phyloP scores from a whole-genome alignment of 2,888 invertebrate species.

The Dermolepida albohirtum region DNA sequence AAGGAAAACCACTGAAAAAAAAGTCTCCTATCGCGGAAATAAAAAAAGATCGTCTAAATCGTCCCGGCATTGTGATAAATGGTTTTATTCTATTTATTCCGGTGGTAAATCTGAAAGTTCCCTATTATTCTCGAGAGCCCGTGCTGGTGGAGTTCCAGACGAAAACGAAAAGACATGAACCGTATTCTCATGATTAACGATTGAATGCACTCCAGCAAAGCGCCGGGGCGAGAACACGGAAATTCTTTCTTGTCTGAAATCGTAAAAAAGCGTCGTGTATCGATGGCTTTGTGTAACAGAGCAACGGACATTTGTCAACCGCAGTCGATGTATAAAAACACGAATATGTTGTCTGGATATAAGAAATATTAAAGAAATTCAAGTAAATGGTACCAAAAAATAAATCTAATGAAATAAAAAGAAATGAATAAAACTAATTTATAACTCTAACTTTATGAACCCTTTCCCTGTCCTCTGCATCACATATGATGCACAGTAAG shows the following conservation, averaged over 20 bases:
- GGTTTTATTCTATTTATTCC: conserved; percentile 44
- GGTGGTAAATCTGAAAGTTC: conserved; percentile 49
- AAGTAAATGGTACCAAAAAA: too few relatives aligned
- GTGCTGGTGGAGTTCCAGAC: conserved; percentile 51
- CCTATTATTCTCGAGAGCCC: conserved; percentile 45
- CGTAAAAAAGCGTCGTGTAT: conserved; percentile 59
- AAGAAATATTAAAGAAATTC: too few relatives aligned
- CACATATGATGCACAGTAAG: too few relatives aligned
- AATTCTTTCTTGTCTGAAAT: conserved; percentile 62
- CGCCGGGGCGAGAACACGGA: conserved; percentile 63
- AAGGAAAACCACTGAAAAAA: conserved; percentile 36
- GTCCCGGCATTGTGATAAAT: conserved; percentile 43
- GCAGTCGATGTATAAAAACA: conserved; percentile 56
- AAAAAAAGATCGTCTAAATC: conserved; percentile 39
- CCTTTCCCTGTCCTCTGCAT: too few relatives aligned
- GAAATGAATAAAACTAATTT: too few relatives aligned
- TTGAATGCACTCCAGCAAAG: conserved; percentile 64
- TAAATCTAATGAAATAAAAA: too few relatives aligned
- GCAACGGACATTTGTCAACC: conserved; percentile 63
- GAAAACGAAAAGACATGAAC: conserved; percentile 56
- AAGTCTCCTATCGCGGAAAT: conserved; percentile 17
- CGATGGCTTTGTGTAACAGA: conserved; percentile 59
- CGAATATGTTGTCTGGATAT: too few relatives aligned
- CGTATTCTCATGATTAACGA: conserved; percentile 65
- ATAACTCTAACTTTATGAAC: too few relatives aligned